Conservation (phyloP, 2,113 vertebrate genomes). For the Phylloscopus trochiloides region DNA sequence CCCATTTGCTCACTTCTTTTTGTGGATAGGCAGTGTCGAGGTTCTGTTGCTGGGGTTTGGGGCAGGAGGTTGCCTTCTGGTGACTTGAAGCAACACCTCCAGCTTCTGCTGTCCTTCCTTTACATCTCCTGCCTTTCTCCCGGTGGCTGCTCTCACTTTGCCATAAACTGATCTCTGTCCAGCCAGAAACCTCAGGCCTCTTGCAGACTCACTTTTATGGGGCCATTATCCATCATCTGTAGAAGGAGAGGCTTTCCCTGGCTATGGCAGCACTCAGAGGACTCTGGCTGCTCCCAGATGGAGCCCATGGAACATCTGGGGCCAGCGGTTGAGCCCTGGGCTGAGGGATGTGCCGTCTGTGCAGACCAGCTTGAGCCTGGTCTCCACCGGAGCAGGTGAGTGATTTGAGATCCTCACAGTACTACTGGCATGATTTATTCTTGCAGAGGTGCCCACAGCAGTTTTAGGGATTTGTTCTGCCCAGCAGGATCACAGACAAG, state of each 20-base stretch:
- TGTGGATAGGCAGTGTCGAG: neutral
- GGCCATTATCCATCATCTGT: accelerated
- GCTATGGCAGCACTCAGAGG: neutral
- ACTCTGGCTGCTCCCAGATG: neutral
- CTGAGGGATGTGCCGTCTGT: neutral
- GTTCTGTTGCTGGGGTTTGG: neutral
- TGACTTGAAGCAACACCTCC: neutral
- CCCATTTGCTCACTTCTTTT: neutral
- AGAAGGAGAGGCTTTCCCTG: neutral
- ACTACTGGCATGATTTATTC: neutral
- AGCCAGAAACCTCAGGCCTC: neutral
- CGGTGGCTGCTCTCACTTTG: neutral
- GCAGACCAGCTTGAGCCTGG: neutral
- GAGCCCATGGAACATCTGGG: neutral
- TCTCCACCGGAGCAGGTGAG: neutral
- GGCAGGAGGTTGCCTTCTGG: neutral
- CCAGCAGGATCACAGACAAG: neutral
- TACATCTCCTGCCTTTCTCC: neutral
- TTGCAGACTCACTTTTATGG: neutral
- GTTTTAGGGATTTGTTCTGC: neutral
- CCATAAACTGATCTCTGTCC: neutral
- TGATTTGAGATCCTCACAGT: neutral
- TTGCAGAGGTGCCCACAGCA: neutral
- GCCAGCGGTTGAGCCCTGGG: accelerated
- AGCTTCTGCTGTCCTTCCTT: neutral